Evolutionary conservation across 2,888 invertebrate species (phyloP).

Genomic region (Entomobrya multifasciata): DNA sequence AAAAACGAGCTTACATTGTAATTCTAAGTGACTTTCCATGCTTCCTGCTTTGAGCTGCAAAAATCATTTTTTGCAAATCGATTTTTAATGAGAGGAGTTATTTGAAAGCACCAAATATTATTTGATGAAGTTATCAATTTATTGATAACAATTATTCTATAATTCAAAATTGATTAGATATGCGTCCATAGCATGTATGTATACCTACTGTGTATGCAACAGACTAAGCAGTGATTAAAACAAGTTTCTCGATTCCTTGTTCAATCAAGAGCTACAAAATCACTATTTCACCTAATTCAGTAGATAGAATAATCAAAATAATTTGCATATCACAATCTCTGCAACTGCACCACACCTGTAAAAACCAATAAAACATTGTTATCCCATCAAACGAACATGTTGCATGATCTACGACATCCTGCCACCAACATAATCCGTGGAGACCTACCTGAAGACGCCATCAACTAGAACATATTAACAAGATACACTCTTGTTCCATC

Average conservation of each 20-base stretch:
- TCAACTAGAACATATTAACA: not conserved
- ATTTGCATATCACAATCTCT: slow-evolving; percentile 14
- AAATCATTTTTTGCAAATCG: too few relatives aligned
- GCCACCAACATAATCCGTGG: not conserved
- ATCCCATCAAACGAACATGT: not conserved
- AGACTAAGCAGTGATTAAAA: too few relatives aligned
- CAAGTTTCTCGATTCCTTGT: not conserved
- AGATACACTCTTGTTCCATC: not conserved
- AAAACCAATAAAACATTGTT: slow-evolving; percentile 9
- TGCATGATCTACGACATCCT: not conserved
- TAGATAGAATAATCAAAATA: not conserved
- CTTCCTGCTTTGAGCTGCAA: too few relatives aligned
- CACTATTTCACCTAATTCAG: not conserved
- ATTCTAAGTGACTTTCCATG: too few relatives aligned
- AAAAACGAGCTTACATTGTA: too few relatives aligned
- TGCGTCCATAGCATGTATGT: too few relatives aligned
- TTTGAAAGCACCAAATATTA: too few relatives aligned
- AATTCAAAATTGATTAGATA: too few relatives aligned
- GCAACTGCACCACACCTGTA: slow-evolving; percentile 16
- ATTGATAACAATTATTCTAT: too few relatives aligned
- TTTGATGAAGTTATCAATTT: too few relatives aligned
- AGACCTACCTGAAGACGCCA: slow-evolving; percentile 48
- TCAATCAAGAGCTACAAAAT: not conserved
- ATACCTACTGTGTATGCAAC: too few relatives aligned
- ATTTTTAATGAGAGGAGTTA: too few relatives aligned